Base-by-base conservation (phyloP, 2,888 invertebrate species). In the Nomada ferruginata region DNA sequence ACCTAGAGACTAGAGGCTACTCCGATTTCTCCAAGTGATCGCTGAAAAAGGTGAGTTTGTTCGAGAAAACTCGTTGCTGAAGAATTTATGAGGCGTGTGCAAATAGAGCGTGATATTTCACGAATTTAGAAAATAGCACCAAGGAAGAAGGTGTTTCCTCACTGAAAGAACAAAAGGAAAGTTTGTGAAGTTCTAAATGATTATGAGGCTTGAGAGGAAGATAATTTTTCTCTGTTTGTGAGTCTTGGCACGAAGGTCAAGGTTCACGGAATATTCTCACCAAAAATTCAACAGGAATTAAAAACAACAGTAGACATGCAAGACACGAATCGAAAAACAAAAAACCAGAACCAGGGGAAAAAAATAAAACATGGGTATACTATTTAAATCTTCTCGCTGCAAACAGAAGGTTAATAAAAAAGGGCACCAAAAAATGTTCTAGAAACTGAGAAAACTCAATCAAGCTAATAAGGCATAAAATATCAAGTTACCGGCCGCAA, bases 1-100 rank as follows among this genome's bases (percentile, higher is more conserved):
- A 61, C 73, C 64, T 72, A 69, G 65, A 73, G 36, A 7, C 36
- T 36, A 68, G 55, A 65, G 61, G 29, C 29, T 59, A 36, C 1
- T 44, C 44, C 47, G 75, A 53, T 79, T 82, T 76, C 64, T 75
- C 70, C 18, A 57, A 78, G 47, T 61, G 50, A 57, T 47, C 55
- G n/a, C 47, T 20, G 70, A 63, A 70, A 23, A 59, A 70, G 36
- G 15, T 36, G 36, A 36, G 59, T 29, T 63, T 20, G 15, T 69
- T 29, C n/a, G 29, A 70, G 59, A 50, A 59, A 70, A 70, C 15
- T 47, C 29, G 13, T 44, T 7, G n/a, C 47, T 47, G 13, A 9
- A n/a, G 9, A 18, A 70, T 70, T 70, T 47, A 59, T 20, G 47
- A 29, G 29, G 20, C 29, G 59, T 44, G 55, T 44, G 42, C 26